Percentiles rank a stretch among this genome's conserved stretches.
Conservation (phyloP, 2,797 vertebrate genomes). For the Salarias fasciatus region DNA sequence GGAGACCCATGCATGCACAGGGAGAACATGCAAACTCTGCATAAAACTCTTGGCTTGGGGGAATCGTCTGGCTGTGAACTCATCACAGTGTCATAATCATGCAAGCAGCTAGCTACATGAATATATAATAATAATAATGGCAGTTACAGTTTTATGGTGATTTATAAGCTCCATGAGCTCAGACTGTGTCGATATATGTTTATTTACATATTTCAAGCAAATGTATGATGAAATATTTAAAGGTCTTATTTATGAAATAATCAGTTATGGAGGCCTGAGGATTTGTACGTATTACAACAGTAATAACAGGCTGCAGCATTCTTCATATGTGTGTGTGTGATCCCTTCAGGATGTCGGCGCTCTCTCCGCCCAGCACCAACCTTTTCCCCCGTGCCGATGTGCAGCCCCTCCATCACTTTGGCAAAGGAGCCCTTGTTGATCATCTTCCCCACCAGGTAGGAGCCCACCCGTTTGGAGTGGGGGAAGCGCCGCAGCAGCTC, state of each 20-base stretch:
- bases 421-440: conserved; percentile 92
- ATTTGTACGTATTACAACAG: conserved; percentile 35
- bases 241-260: conserved; percentile 37
- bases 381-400: conserved; percentile 88
- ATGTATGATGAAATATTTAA: background rate
- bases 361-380: conserved; percentile 66
- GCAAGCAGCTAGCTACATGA: no score
- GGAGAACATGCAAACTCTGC: no score
- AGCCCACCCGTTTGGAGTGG: conserved; percentile 87
- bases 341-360: conserved; percentile 4
- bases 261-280: conserved; percentile 18
- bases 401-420: conserved; percentile 90
- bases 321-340: conserved; percentile 39
- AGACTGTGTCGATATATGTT: background rate
- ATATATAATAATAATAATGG: no score
- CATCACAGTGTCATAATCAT: no score
- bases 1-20: no score
- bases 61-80: no score
- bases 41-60: no score
- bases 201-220: conserved; percentile 1
- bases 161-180: background rate
- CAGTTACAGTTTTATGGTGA: background rate
- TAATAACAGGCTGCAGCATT: conserved; percentile 43
- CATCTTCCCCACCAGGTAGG: conserved; percentile 90
- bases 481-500: conserved; percentile 84